These are phyloP conservation scores for Coregonus clupeaformis DNA, from an alignment of 2,113 vertebrate species.

Conservation along the genomic window DNA sequence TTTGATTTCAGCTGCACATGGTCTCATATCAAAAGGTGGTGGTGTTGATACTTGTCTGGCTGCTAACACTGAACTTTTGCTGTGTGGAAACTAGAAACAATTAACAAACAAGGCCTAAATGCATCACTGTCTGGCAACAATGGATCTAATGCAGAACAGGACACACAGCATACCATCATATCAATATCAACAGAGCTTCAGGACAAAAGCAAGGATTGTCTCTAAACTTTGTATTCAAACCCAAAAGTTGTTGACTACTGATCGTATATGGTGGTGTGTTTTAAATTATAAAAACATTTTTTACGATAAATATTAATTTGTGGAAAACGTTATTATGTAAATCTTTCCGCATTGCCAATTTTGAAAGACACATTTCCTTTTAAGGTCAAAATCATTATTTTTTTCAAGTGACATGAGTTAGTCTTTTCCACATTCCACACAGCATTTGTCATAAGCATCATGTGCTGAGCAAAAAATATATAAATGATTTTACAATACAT, in stretches of 20 bases:
- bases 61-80: background rate
- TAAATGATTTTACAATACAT: no score
- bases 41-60: background rate
- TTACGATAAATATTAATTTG: no score
- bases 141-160: background rate
- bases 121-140: background rate
- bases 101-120: background rate
- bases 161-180: background rate
- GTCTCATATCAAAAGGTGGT: background rate
- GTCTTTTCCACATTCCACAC: no score
- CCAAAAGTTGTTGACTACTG: background rate
- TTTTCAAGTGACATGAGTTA: no score
- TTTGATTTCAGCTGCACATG: background rate
- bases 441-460: no score
- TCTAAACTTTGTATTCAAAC: background rate
- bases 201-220: background rate
- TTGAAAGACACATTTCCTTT: no score
- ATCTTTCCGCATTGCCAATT: no score
- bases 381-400: no score
- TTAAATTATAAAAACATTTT: background rate
- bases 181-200: background rate
- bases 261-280: background rate
- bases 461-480: no score
- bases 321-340: no score
- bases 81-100: background rate